Evolutionary conservation across 1,140 invertebrate genomes (phyloP).

Genomic region (Leptinotarsa lineolata): DNA sequence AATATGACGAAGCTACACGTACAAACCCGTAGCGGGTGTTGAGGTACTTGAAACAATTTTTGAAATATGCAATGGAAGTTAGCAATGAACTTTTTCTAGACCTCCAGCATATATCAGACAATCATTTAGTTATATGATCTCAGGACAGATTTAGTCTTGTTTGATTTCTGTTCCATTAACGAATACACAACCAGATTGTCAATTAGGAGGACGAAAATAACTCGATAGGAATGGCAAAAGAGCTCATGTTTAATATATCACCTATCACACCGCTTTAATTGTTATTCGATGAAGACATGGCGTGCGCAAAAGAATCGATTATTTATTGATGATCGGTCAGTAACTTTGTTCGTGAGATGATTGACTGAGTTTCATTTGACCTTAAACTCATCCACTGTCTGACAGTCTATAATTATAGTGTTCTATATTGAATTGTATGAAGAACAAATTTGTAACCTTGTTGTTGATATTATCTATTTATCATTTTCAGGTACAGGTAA

Average conservation of each 20-base stretch:
- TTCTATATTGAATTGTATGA: too few relatives aligned
- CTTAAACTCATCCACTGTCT: background rate
- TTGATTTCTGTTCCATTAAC: background rate
- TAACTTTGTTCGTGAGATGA: background rate
- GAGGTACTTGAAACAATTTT: too few relatives aligned
- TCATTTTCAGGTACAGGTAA: too few relatives aligned
- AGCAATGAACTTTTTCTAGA: too few relatives aligned
- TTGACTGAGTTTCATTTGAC: background rate
- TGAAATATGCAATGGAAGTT: too few relatives aligned
- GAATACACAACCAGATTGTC: background rate
- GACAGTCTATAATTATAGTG: background rate
- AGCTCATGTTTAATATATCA: background rate
- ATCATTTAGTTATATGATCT: too few relatives aligned
- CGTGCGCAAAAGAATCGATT: background rate
- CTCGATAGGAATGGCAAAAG: background rate
- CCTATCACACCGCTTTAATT: background rate
- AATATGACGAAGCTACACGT: too few relatives aligned
- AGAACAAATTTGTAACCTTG: too few relatives aligned
- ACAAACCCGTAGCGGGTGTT: too few relatives aligned
- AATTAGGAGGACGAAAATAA: background rate
- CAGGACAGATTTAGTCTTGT: background rate
- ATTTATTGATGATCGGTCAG: background rate
- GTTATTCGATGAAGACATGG: background rate
- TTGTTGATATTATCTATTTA: too few relatives aligned
- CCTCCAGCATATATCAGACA: too few relatives aligned